These are phyloP conservation scores for Megaceryle torquata DNA, from an alignment of 2,113 vertebrate genomes.

Conservation along the genomic window DNA sequence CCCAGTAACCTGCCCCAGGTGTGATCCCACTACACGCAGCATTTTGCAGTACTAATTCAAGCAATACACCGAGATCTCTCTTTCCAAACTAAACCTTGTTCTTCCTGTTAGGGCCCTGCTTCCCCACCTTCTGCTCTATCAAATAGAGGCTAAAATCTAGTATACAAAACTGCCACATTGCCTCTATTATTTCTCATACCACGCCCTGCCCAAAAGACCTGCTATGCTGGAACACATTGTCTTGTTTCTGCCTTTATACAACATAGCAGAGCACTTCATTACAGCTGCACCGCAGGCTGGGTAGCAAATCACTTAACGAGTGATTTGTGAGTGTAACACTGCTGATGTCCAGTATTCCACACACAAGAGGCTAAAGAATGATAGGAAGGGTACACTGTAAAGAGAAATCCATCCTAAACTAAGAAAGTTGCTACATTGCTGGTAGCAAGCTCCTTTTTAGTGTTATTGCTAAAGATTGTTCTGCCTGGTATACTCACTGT, in stretches of 20 bases:
- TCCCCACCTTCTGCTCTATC: background rate
- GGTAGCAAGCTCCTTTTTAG: background rate
- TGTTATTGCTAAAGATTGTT: background rate
- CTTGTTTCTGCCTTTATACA: background rate
- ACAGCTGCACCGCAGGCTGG: background rate
- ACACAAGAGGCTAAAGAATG: background rate
- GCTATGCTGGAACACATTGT: background rate
- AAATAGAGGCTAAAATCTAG: background rate
- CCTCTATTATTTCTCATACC: background rate
- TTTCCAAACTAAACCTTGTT: background rate
- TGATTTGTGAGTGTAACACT: background rate
- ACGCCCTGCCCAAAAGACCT: background rate
- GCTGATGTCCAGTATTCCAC: background rate
- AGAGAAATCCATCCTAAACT: background rate
- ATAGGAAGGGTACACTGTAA: background rate
- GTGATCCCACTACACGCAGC: background rate
- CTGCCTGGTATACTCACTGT: background rate
- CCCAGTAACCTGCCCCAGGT: background rate
- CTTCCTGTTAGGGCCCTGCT: background rate
- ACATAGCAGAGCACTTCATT: background rate
- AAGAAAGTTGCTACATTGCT: background rate
- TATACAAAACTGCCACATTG: rapidly evolving
- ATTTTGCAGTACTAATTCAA: background rate
- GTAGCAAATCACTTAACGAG: background rate
- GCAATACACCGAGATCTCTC: background rate